Conservation (phyloP, 2,113 vertebrate genomes). For the Hypomesus transpacificus region DNA sequence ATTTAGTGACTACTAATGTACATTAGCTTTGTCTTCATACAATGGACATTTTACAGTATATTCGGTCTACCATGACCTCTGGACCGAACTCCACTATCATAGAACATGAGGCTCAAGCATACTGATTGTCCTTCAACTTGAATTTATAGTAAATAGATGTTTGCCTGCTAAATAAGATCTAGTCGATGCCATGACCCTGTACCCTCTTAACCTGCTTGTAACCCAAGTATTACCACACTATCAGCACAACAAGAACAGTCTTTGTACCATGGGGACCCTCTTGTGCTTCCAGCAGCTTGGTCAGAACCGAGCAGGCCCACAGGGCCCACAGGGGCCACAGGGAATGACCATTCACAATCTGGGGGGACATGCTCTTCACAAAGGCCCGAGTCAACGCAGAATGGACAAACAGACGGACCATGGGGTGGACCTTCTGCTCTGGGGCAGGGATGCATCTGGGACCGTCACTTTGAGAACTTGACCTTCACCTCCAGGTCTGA, state of each 20-base stretch:
- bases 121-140: not conserved
- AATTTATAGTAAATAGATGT: slow-evolving; percentile 14
- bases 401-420: slow-evolving; percentile 57
- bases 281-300: slow-evolving; percentile 43
- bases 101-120: not conserved
- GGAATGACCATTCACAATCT: slow-evolving; percentile 52
- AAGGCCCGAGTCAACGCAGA: slow-evolving; percentile 60
- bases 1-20: not conserved
- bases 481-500: slow-evolving; percentile 64
- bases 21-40: not conserved
- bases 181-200: slow-evolving; percentile 48
- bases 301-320: slow-evolving; percentile 50
- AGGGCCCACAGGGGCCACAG: slow-evolving; percentile 54
- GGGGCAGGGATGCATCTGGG: slow-evolving; percentile 65
- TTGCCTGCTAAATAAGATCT: slow-evolving; percentile 24
- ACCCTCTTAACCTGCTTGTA: slow-evolving; percentile 40
- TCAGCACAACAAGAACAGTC: slow-evolving; percentile 51
- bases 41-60: not conserved
- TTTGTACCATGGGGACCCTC: slow-evolving; percentile 52
- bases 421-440: slow-evolving; percentile 53
- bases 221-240: slow-evolving; percentile 32
- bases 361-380: slow-evolving; percentile 44
- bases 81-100: not conserved
- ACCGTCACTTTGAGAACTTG: slow-evolving; percentile 61
- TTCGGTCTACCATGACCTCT: slow-evolving; percentile 13